These are phyloP conservation scores for Pyralis farinalis DNA, from an alignment of 2,888 invertebrate genomes.

Conservation along the genomic window DNA sequence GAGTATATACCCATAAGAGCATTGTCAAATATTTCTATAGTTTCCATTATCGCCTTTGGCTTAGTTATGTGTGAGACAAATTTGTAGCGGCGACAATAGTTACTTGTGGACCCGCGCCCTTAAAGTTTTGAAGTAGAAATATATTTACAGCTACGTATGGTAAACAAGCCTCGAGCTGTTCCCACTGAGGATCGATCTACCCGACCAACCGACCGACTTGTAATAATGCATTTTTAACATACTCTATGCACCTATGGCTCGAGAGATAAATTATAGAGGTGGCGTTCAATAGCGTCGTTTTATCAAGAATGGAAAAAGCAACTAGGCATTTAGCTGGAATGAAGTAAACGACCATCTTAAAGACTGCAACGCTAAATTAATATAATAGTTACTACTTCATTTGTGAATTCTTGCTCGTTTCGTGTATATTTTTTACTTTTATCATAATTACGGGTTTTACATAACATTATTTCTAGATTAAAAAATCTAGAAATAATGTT, in stretches of 20 bases:
- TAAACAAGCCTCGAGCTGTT: conserved; percentile 31
- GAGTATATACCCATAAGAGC: no score
- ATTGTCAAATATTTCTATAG: no score
- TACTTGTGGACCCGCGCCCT: no score
- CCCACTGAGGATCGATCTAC: conserved; percentile 30
- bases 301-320: conserved; percentile 7
- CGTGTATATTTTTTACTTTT: no score
- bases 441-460: no score
- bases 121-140: no score
- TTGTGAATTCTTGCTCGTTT: no score
- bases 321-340: conserved; percentile 1
- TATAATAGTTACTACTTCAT: neutral
- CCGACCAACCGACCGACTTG: conserved; percentile 42
- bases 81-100: no score
- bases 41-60: no score
- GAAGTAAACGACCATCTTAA: conserved; percentile 3
- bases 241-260: conserved; percentile 27
- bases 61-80: no score
- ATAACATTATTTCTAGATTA: no score
- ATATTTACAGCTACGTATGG: conserved; percentile 19
- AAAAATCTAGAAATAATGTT: no score
- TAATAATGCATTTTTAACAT: conserved; percentile 49
- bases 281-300: conserved; percentile 12
- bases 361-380: conserved; percentile 1
- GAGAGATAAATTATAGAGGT: conserved; percentile 34